Base-by-base conservation (phyloP, 2,113 vertebrate genomes). In the Hippocampus zosterae region DNA sequence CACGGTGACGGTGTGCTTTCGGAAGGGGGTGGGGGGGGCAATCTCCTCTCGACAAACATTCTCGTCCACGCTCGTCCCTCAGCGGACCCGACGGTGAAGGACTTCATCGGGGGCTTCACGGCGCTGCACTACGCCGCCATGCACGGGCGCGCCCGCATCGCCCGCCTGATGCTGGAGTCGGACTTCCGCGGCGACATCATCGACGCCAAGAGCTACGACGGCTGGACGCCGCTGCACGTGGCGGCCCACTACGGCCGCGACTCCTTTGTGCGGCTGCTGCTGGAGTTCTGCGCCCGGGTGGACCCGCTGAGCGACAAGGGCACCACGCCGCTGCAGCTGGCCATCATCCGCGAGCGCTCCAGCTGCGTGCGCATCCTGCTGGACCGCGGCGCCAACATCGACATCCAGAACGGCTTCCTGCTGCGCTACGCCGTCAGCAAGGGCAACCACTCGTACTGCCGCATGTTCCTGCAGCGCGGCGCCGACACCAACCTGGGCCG, bases 251-350 rank as follows among this genome's bases (percentile, higher is more conserved):
- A 98, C 0, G 97, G 97, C 33, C 91, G 96, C 12, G 96, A 98
- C 90, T 98, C 96, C 0, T 98, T 99, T 29, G 96, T 98, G 55
- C 94, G 95, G 2, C 95, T 99, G 67, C 94, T 99, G 3, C 91
- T 99, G 70, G 96, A 99, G 92, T 98, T 98, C 93, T 93, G 95
- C 87, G 97, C 97, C 0, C 95, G 95, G 82, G 97, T 98, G 68
- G 97, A 99, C 85, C 96, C 96, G 0, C 94, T 98, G 82, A 99
- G 96, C 1, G 97, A 98, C 86, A 98, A 99, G 89, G 97, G 97
- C 71, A 98, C 96, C 42, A 99, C 96, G 0, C 96, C 97, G 0
- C 93, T 99, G 11, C 96, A 98, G 91, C 91, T 99, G 41, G 97
- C 97, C 83, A 98, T 98, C 85, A 98, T 99, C 89, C 94, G 97